phyloP scores from a whole-genome alignment of 2,797 vertebrate genomes.

The Spatula clypeata region DNA sequence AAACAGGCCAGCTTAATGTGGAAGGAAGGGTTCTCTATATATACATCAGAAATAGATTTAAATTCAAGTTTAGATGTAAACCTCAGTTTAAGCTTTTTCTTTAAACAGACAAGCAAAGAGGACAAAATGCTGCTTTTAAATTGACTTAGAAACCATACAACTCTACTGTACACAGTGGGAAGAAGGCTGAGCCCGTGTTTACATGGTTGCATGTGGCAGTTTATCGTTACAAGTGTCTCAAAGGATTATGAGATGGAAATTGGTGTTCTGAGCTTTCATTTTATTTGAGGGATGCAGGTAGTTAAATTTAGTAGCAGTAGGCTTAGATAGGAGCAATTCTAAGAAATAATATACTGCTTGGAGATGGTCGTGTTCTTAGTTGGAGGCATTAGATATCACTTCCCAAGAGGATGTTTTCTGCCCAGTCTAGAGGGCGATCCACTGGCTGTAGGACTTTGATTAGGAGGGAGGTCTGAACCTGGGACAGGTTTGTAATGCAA shows the following conservation, averaged over 20 bases:
- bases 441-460: background rate
- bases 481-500: background rate
- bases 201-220: background rate
- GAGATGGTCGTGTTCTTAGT: background rate
- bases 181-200: background rate
- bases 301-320: background rate
- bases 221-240: background rate
- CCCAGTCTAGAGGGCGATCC: background rate
- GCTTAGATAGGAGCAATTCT: background rate
- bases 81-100: background rate
- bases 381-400: background rate
- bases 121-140: background rate
- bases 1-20: background rate
- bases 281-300: background rate
- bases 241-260: constrained; percentile 18
- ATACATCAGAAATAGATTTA: background rate
- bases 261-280: background rate
- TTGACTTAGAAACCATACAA: background rate
- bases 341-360: background rate
- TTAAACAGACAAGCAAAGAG: background rate
- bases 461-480: background rate
- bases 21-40: background rate
- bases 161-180: background rate
- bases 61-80: background rate
- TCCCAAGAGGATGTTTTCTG: background rate